These are phyloP conservation scores for Magallana angulata DNA, from an alignment of 1,140 invertebrate genomes.

Conservation along the genomic window DNA sequence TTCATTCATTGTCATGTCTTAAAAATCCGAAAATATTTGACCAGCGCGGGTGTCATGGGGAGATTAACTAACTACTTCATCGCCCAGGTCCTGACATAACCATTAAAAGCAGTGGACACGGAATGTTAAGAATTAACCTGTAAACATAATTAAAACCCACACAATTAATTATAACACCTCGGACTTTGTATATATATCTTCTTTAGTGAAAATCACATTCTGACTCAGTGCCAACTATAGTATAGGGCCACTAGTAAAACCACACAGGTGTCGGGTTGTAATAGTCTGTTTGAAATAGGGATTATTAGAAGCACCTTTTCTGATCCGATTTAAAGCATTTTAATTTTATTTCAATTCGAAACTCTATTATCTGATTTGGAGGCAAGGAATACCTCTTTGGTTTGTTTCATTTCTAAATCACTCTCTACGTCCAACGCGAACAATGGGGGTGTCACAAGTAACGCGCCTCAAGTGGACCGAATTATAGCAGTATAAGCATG, in stretches of 20 bases:
- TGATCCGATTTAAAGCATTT: slow-evolving; percentile 33
- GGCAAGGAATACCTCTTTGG: background rate
- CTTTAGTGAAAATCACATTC: slow-evolving; percentile 9
- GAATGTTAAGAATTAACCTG: slow-evolving; percentile 7
- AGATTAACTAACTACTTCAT: background rate
- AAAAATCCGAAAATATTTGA: slow-evolving; percentile 30
- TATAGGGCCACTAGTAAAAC: background rate
- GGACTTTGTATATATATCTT: background rate
- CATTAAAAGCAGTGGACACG: background rate
- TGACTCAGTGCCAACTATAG: background rate
- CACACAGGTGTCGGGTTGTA: slow-evolving; percentile 2
- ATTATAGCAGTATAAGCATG: slow-evolving; percentile 17
- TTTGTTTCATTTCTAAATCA: slow-evolving; percentile 35
- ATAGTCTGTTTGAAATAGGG: slow-evolving; percentile 20
- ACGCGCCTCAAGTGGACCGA: background rate
- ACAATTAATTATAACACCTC: slow-evolving; percentile 32
- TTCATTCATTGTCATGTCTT: slow-evolving; percentile 7
- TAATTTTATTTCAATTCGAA: slow-evolving; percentile 30
- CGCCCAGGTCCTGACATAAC: background rate
- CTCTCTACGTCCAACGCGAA: slow-evolving; percentile 10
- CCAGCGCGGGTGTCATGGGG: slow-evolving; percentile 4
- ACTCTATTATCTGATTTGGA: slow-evolving; percentile 25
- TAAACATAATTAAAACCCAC: slow-evolving; percentile 36
- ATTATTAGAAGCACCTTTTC: slow-evolving; percentile 12
- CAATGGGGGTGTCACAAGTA: slow-evolving; percentile 1